Percentiles rank a stretch among this genome's conserved stretches.
These are phyloP conservation scores for Drosophila mettleri DNA, from an alignment of 2,888 invertebrate species.

Conservation along the genomic window DNA sequence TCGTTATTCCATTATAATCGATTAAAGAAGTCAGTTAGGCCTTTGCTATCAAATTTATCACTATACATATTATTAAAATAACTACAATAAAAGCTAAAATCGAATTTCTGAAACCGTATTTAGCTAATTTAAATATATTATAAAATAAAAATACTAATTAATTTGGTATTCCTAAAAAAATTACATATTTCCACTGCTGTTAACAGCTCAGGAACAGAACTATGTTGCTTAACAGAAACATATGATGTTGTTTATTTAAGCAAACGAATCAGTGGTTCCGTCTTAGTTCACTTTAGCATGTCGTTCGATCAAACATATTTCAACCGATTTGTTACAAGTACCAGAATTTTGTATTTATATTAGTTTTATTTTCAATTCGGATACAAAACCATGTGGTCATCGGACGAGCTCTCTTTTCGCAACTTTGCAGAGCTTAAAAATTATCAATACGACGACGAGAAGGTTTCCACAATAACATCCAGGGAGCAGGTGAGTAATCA, in stretches of 20 bases:
- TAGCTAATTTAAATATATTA: too few relatives aligned
- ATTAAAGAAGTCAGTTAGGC: neutral
- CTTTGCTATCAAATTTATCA: neutral
- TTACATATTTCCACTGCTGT: neutral
- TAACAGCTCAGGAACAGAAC: neutral
- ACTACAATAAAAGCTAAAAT: neutral
- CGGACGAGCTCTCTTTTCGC: conserved; percentile 74
- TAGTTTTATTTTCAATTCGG: conserved; percentile 26
- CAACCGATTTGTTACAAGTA: conserved; percentile 7
- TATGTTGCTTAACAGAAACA: conserved; percentile 14
- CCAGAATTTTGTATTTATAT: conserved; percentile 32
- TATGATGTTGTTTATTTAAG: conserved; percentile 17
- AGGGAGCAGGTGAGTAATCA: conserved; percentile 86
- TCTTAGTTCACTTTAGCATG: conserved; percentile 5
- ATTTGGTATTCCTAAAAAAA: too few relatives aligned
- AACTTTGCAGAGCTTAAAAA: conserved; percentile 77
- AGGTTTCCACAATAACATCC: conserved; percentile 87
- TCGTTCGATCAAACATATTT: conserved; percentile 20
- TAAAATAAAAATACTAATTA: neutral
- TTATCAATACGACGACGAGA: conserved; percentile 88
- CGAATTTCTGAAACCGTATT: neutral
- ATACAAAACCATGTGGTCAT: conserved; percentile 54
- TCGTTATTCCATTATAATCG: neutral
- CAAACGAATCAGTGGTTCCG: conserved; percentile 14
- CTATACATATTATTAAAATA: neutral